Evolutionary conservation across 2,888 invertebrate genomes (phyloP).

Genomic region (Cheilosia scutellata): DNA sequence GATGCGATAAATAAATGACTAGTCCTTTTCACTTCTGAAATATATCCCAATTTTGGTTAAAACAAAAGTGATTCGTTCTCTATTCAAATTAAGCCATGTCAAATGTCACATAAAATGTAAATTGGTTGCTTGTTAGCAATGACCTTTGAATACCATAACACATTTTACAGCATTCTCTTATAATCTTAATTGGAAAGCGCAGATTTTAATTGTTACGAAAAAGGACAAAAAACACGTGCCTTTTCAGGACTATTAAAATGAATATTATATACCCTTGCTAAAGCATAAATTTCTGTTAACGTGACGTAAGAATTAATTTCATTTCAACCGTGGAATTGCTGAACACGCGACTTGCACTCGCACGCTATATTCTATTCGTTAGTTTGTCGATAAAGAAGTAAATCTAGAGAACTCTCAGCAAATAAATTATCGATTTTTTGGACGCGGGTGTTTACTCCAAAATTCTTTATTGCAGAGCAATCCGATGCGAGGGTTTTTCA

Average conservation of each 20-base stretch:
- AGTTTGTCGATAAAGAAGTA: background rate
- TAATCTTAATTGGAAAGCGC: constrained; percentile 5
- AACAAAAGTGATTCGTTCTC: too few relatives aligned
- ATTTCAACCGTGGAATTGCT: background rate
- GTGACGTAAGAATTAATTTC: constrained; percentile 24
- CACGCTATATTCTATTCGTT: constrained; percentile 4
- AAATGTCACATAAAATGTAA: too few relatives aligned
- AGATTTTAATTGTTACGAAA: constrained; percentile 12
- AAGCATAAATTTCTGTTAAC: constrained; percentile 1
- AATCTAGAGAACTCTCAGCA: background rate
- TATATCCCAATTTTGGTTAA: too few relatives aligned
- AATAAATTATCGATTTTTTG: constrained; percentile 19
- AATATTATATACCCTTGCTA: too few relatives aligned
- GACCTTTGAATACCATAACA: constrained; percentile 4
- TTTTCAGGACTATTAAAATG: background rate
- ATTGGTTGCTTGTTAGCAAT: too few relatives aligned
- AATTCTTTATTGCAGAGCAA: background rate
- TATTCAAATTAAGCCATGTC: too few relatives aligned
- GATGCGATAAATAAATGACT: too few relatives aligned
- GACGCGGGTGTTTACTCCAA: background rate
- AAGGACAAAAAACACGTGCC: background rate
- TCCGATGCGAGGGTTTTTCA: background rate
- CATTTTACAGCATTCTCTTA: background rate
- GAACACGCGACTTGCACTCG: constrained; percentile 22
- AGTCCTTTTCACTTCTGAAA: too few relatives aligned